Conservation (phyloP, 2,113 vertebrate genomes). For the Sylvia atricapilla region DNA sequence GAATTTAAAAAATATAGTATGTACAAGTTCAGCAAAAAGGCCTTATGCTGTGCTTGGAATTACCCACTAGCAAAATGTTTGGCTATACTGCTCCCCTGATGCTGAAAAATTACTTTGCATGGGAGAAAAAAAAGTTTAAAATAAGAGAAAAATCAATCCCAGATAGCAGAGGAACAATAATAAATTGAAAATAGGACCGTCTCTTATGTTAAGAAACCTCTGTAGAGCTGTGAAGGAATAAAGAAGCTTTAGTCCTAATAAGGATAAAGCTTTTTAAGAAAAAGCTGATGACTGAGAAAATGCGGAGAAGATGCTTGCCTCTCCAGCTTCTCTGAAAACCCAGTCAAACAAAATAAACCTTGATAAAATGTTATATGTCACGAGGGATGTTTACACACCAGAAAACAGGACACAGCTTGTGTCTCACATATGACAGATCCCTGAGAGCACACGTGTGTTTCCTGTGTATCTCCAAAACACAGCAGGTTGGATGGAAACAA, state of each 20-base stretch:
- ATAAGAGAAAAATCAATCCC: conserved; percentile 1
- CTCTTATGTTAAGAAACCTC: background rate
- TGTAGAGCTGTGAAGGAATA: background rate
- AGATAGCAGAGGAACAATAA: background rate
- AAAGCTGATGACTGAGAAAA: background rate
- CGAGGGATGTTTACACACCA: background rate
- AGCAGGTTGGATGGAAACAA: background rate
- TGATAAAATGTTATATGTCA: background rate
- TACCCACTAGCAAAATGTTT: background rate
- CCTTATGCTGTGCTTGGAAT: background rate
- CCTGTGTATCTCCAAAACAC: background rate
- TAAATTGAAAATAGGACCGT: background rate
- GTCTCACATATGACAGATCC: background rate
- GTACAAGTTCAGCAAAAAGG: background rate
- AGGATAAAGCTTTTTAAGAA: background rate
- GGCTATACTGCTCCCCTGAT: background rate
- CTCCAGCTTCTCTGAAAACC: background rate
- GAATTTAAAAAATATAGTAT: background rate
- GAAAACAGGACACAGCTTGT: background rate
- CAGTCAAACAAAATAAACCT: background rate
- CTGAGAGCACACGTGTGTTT: background rate
- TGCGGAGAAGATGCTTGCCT: background rate
- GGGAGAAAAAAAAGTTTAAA: background rate
- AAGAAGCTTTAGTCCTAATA: conserved; percentile 28
- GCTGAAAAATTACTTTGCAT: background rate